Evolutionary conservation across 92 coral and sea anemone species (phyloP).

Genomic region (Montipora capitata): DNA sequence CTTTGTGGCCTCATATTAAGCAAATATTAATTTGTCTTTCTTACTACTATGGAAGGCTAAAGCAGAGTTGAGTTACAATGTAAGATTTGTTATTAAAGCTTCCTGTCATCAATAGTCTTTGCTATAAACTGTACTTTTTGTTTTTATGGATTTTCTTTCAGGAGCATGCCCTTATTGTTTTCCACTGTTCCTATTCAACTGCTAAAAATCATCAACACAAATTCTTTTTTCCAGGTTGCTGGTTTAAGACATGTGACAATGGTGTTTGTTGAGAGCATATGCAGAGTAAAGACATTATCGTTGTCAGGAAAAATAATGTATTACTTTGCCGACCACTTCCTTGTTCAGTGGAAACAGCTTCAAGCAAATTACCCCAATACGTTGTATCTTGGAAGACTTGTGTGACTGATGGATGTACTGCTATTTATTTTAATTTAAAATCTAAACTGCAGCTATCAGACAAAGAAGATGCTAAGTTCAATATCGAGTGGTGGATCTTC

Average conservation of each 20-base stretch:
- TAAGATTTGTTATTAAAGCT: too few species aligned
- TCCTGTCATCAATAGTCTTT: too few species aligned
- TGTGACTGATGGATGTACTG: slow-evolving; percentile 19
- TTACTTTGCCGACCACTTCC: slow-evolving; percentile 87
- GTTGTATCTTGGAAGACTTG: slow-evolving; percentile 91
- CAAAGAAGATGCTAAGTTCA: too few species aligned
- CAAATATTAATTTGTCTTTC: too few species aligned
- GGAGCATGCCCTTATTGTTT: too few species aligned
- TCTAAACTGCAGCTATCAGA: too few species aligned
- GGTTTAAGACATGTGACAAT: slow-evolving; percentile 78
- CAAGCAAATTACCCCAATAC: slow-evolving; percentile 88
- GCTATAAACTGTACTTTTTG: not conserved
- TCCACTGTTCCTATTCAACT: too few species aligned
- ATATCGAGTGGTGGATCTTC: too few species aligned
- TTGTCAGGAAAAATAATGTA: slow-evolving; percentile 93
- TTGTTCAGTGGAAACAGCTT: slow-evolving; percentile 96
- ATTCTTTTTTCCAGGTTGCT: slow-evolving; percentile 71
- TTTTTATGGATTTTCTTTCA: not conserved
- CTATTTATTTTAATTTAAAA: not conserved
- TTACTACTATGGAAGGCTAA: too few species aligned
- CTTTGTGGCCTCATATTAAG: too few species aligned
- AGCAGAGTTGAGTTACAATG: too few species aligned
- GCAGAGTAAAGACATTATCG: slow-evolving; percentile 96
- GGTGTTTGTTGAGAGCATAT: slow-evolving; percentile 95
- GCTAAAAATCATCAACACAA: not conserved